Evolutionary conservation across 2,113 vertebrate species (phyloP).

Genomic region (Ophiodon elongatus): DNA sequence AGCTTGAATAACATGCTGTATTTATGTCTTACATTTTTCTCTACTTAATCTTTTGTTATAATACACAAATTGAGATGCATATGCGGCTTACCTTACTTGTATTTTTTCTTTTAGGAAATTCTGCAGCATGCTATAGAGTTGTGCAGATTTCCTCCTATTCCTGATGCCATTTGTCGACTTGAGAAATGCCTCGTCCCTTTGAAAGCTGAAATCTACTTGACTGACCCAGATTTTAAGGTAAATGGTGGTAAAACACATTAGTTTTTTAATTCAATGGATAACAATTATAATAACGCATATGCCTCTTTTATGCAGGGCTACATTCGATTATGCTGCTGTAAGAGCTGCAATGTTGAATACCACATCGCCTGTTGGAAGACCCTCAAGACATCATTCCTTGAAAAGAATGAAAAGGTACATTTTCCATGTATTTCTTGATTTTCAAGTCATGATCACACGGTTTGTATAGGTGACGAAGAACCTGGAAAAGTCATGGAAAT

Average conservation of each 20-base stretch:
- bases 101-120: slow-evolving; percentile 74
- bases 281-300: background rate
- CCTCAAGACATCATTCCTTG: slow-evolving; percentile 86
- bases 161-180: slow-evolving; percentile 91
- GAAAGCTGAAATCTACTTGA: slow-evolving; percentile 92
- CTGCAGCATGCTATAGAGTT: slow-evolving; percentile 86
- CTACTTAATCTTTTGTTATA: background rate
- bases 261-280: background rate
- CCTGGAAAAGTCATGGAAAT: background rate
- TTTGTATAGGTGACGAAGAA: background rate
- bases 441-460: background rate
- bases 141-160: slow-evolving; percentile 91
- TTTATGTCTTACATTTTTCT: background rate
- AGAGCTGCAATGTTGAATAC: slow-evolving; percentile 91
- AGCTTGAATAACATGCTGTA: background rate
- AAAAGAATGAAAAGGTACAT: slow-evolving; percentile 95
- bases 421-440: background rate
- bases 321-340: slow-evolving; percentile 90
- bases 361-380: slow-evolving; percentile 96
- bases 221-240: slow-evolving; percentile 97
- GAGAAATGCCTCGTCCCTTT: slow-evolving; percentile 83
- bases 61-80: background rate
- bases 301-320: slow-evolving; percentile 86
- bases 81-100: background rate
- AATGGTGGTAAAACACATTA: background rate